Percentiles rank a stretch among this genome's conserved stretches.
Evolutionary conservation across 1,140 invertebrate genomes (phyloP).

Genomic region (Neodiprion pinetum): DNA sequence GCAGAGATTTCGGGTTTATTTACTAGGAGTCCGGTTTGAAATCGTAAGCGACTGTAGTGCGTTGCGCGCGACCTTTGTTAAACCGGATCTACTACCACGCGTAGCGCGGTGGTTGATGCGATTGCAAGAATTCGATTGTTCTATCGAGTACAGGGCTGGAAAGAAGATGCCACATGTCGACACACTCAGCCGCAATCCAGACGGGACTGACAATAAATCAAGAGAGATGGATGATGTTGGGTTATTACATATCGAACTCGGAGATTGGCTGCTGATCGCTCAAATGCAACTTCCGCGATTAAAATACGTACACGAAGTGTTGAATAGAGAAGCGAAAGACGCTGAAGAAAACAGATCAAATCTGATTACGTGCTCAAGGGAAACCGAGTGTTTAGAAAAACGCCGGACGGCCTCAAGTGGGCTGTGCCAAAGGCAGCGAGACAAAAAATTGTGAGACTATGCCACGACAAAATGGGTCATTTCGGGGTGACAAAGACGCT

Average conservation of each 20-base stretch:
- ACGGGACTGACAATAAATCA: conserved; percentile 14
- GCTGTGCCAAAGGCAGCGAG: conserved; percentile 33
- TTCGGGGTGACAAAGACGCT: conserved; percentile 41
- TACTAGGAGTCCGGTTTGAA: conserved; percentile 38
- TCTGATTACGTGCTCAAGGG: conserved; percentile 18
- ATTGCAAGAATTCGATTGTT: conserved; percentile 42
- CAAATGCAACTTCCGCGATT: conserved; percentile 36
- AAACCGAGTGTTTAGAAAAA: conserved; percentile 31
- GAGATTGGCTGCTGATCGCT: conserved; percentile 37
- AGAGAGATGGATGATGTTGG: conserved; percentile 30
- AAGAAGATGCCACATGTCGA: conserved; percentile 48
- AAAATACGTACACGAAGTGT: conserved; percentile 32
- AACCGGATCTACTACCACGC: conserved; percentile 36
- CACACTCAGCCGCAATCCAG: conserved; percentile 45
- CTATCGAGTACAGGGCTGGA: conserved; percentile 40
- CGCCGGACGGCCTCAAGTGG: conserved; percentile 29
- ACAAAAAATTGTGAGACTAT: conserved; percentile 32
- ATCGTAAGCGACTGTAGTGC: conserved; percentile 41
- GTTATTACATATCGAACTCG: conserved; percentile 17
- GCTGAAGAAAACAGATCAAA: conserved; percentile 20
- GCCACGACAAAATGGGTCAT: conserved; percentile 45
- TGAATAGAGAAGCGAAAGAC: conserved; percentile 22
- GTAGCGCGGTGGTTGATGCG: conserved; percentile 43
- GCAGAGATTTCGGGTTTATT: conserved; percentile 62
- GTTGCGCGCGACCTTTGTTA: conserved; percentile 35